Conservation (phyloP, 2,113 vertebrate genomes). For the Trematocara variabile region DNA sequence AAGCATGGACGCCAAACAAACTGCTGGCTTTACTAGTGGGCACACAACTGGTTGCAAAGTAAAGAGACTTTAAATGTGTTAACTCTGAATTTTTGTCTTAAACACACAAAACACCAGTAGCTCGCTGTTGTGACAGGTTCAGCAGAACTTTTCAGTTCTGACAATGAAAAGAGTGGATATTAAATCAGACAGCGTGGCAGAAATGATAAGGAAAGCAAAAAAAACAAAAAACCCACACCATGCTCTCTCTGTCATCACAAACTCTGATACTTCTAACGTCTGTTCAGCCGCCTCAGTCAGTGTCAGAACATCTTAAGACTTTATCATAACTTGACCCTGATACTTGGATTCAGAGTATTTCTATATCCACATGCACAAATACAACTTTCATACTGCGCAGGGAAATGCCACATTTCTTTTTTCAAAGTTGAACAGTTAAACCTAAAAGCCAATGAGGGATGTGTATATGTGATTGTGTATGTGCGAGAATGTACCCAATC, state of each 20-base stretch:
- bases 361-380: neutral
- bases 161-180: neutral
- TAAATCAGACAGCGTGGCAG: neutral
- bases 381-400: neutral
- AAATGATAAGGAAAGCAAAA: neutral
- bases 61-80: neutral
- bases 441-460: neutral
- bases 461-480: neutral
- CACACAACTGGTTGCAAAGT: neutral
- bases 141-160: neutral
- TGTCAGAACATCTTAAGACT: neutral
- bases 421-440: neutral
- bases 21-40: neutral
- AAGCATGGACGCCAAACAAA: neutral
- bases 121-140: neutral
- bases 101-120: neutral
- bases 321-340: neutral
- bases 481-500: neutral
- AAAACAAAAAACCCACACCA: neutral
- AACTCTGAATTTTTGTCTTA: neutral
- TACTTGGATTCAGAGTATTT: neutral
- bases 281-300: neutral
- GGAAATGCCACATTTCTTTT: neutral
- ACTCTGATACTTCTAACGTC: neutral
- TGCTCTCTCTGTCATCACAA: neutral